A percentile compares a stretch with the other conserved stretches of the same genome.
phyloP scores from a whole-genome alignment of 2,113 vertebrate genomes.

The Tor tambroides region DNA sequence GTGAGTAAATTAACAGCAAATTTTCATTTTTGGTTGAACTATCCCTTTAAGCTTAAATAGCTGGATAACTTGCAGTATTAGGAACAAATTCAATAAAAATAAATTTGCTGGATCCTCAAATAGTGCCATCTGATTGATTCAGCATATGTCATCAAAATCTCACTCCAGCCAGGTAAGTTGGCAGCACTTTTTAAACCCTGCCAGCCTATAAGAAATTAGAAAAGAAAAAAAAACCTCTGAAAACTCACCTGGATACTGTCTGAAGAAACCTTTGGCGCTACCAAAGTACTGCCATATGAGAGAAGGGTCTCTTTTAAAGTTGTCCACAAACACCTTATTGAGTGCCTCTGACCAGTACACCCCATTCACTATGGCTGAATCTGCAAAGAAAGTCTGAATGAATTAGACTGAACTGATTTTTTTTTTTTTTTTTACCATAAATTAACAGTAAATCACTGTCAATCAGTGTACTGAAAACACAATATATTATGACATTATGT shows the following conservation, averaged over 20 bases:
- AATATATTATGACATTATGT: too few species aligned
- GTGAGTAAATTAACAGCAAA: too few species aligned
- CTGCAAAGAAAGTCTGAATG: constrained; percentile 66
- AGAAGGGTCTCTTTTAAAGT: constrained; percentile 95
- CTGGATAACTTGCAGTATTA: too few species aligned
- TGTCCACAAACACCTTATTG: constrained; percentile 98
- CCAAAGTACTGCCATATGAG: constrained; percentile 99
- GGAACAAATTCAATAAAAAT: too few species aligned
- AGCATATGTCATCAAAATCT: too few species aligned
- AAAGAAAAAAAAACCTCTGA: not conserved
- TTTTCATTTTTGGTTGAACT: too few species aligned
- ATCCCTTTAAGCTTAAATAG: too few species aligned
- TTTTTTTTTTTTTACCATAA: not conserved
- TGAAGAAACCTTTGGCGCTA: constrained; percentile 98
- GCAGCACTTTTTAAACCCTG: too few species aligned
- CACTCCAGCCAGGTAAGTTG: too few species aligned
- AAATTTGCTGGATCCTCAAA: too few species aligned
- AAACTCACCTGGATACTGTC: constrained; percentile 93
- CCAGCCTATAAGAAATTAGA: not conserved
- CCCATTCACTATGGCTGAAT: constrained; percentile 95
- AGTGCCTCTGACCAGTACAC: constrained; percentile 98
- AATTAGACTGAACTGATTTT: not conserved
- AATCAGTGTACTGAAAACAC: not conserved
- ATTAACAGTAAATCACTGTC: not conserved
- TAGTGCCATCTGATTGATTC: too few species aligned